Evolutionary conservation across 2,113 vertebrate genomes (phyloP).

Genomic region (Phasianus colchicus): DNA sequence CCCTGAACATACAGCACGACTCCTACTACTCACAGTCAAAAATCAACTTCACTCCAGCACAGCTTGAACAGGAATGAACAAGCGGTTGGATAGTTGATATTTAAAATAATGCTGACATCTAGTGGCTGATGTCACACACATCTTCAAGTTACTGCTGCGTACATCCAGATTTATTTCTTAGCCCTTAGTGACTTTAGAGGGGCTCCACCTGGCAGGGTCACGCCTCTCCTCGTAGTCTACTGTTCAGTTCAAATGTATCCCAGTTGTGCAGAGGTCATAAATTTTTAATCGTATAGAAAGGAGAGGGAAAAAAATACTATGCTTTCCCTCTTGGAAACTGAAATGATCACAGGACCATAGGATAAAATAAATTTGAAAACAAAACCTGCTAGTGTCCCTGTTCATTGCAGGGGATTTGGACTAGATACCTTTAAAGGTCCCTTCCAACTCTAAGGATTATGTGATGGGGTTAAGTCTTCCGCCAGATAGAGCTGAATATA

Average conservation of each 20-base stretch:
- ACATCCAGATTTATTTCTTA: accelerated
- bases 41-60: background rate
- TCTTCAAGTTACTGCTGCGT: accelerated
- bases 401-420: no score
- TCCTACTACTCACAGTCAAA: background rate
- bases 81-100: background rate
- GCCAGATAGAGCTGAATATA: background rate
- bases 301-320: background rate
- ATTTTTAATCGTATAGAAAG: background rate
- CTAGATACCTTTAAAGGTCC: no score
- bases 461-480: background rate
- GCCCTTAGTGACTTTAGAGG: background rate
- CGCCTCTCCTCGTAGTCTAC: accelerated
- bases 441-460: no score
- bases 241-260: background rate
- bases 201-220: background rate
- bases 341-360: accelerated
- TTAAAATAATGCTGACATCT: conserved; percentile 66
- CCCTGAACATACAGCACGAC: background rate
- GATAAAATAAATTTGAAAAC: background rate
- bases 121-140: background rate
- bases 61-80: background rate
- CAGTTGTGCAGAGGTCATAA: background rate
- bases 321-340: background rate
- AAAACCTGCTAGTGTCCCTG: background rate